phyloP scores from a whole-genome alignment of 2,113 vertebrate species.

The Enhydra lutris region DNA sequence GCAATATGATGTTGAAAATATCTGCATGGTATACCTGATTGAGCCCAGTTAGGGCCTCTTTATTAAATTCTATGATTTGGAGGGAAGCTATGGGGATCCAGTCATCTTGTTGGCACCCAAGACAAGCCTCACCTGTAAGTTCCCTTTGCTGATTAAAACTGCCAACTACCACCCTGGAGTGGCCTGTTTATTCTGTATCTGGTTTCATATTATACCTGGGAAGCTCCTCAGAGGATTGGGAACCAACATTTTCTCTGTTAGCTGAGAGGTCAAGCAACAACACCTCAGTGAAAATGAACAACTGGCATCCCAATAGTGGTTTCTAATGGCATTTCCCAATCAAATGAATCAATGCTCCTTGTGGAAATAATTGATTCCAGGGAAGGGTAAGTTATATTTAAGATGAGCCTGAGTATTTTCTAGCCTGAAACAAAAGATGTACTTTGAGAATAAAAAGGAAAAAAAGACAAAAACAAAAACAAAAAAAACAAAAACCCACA shows the following conservation, averaged over 20 bases:
- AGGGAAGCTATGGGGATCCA: neutral
- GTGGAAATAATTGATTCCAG: neutral
- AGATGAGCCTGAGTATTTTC: neutral
- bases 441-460: neutral
- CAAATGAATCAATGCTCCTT: neutral
- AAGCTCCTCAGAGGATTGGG: neutral
- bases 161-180: neutral
- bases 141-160: neutral
- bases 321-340: neutral
- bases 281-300: neutral
- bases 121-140: neutral
- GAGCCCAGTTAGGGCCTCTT: neutral
- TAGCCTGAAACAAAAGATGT: neutral
- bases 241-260: neutral
- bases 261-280: neutral
- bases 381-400: neutral
- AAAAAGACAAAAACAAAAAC: neutral
- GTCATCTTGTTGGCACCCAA: neutral
- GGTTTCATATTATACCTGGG: neutral
- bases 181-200: neutral
- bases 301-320: neutral
- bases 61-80: neutral
- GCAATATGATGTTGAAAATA: neutral
- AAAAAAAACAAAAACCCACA: neutral
- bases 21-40: neutral